Percentiles rank a stretch among this genome's conserved stretches.
These are phyloP conservation scores for Melolontha melolontha DNA, from an alignment of 2,888 invertebrate genomes.

Conservation along the genomic window DNA sequence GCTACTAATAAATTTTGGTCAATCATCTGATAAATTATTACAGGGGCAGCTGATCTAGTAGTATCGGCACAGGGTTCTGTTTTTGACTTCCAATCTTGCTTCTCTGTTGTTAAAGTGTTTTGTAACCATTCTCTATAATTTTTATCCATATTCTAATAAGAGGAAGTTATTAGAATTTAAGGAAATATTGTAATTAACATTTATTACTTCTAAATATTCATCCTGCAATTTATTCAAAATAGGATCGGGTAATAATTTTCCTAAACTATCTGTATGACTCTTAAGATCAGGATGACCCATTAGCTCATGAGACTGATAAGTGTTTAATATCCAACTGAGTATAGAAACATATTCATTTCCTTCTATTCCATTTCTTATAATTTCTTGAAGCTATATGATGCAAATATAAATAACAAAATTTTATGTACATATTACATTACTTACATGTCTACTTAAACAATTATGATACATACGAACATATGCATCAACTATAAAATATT, in stretches of 20 bases:
- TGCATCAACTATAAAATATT: conserved; percentile 91
- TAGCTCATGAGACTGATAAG: conserved; percentile 88
- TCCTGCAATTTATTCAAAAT: conserved; percentile 83
- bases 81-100: conserved; percentile 90
- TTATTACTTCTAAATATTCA: conserved; percentile 78
- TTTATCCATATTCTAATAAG: conserved; percentile 80
- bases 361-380: conserved; percentile 88
- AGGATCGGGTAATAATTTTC: conserved; percentile 81
- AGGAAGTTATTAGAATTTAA: conserved; percentile 31
- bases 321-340: conserved; percentile 92
- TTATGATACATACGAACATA: conserved; percentile 96
- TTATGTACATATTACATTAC: conserved; percentile 56
- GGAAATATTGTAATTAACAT: conserved; percentile 1
- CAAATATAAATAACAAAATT: neutral
- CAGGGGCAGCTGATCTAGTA: conserved; percentile 93
- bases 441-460: conserved; percentile 83
- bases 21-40: conserved; percentile 98
- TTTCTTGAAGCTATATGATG: conserved; percentile 78
- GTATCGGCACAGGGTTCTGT: conserved; percentile 85
- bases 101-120: conserved; percentile 91
- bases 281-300: conserved; percentile 87
- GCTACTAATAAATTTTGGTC: conserved; percentile 91
- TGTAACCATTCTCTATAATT: conserved; percentile 97
- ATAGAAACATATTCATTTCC: conserved; percentile 97
- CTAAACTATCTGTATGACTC: conserved; percentile 69